Conservation (phyloP, 1,140 invertebrate species). For the Drosophila baimaii region DNA sequence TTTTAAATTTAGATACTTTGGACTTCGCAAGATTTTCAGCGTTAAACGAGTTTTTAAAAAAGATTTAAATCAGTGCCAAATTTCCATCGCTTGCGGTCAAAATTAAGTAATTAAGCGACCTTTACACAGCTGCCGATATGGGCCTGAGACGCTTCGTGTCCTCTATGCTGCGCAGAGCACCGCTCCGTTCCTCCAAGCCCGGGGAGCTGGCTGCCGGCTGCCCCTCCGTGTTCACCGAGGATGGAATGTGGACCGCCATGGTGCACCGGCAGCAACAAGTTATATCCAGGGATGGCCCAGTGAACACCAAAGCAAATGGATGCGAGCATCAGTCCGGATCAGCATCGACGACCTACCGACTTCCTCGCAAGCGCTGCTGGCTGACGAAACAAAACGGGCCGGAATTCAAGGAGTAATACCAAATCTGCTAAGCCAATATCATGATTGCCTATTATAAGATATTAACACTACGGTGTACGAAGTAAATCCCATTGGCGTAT, state of each 20-base stretch:
- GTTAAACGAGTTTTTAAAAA: neutral
- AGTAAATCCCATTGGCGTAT: neutral
- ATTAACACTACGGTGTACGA: neutral
- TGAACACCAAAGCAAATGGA: neutral
- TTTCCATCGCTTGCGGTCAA: slow-evolving; percentile 7
- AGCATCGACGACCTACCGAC: neutral
- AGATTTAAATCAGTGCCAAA: slow-evolving; percentile 4
- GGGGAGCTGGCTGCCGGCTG: slow-evolving; percentile 14
- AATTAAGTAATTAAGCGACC: slow-evolving; percentile 3
- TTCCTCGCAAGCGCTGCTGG: slow-evolving; percentile 38
- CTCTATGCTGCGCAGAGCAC: slow-evolving; percentile 6
- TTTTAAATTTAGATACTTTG: slow-evolving; percentile 16
- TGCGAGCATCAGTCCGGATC: neutral
- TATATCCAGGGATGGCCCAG: too few species aligned
- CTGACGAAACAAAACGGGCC: slow-evolving; percentile 1
- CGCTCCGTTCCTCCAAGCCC: slow-evolving; percentile 2
- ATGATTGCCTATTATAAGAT: neutral
- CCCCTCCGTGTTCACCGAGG: slow-evolving; percentile 19
- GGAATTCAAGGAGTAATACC: neutral
- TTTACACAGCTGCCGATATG: neutral
- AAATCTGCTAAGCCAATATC: neutral
- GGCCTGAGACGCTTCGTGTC: slow-evolving; percentile 21
- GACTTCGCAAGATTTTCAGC: neutral
- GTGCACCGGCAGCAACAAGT: neutral
- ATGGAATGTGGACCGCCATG: slow-evolving; percentile 22